Evolutionary conservation across 2,113 vertebrate species (phyloP).

Genomic region (Elachura formosa): DNA sequence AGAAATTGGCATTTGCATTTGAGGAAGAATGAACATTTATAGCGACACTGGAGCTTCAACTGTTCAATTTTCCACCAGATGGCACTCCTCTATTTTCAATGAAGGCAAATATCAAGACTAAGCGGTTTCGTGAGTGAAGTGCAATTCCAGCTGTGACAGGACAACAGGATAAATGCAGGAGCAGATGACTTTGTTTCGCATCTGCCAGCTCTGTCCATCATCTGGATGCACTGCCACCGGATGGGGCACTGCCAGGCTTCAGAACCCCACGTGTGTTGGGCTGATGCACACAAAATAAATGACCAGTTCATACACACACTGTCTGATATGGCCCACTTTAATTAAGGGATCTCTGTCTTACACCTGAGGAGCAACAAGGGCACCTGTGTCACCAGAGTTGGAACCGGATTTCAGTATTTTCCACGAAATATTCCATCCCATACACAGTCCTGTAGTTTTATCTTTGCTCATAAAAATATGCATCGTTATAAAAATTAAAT

Average conservation of each 20-base stretch:
- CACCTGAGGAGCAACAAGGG: background rate
- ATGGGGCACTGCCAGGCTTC: background rate
- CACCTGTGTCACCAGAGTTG: background rate
- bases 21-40: background rate
- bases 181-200: background rate
- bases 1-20: rapidly evolving
- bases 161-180: background rate
- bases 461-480: rapidly evolving
- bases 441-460: background rate
- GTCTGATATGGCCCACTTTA: background rate
- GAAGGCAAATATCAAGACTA: background rate
- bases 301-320: background rate
- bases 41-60: background rate
- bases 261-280: background rate
- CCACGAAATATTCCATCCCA: background rate
- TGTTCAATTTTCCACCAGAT: constrained; percentile 32
- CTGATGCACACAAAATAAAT: rapidly evolving
- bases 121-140: rapidly evolving
- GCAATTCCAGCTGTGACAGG: background rate
- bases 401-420: background rate
- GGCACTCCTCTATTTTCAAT: constrained; percentile 56
- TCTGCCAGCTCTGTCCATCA: background rate
- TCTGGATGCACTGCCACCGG: background rate
- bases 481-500: background rate
- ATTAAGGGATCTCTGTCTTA: background rate